phyloP scores from a whole-genome alignment of 2,113 vertebrate genomes.

The Hystrix cristata region DNA sequence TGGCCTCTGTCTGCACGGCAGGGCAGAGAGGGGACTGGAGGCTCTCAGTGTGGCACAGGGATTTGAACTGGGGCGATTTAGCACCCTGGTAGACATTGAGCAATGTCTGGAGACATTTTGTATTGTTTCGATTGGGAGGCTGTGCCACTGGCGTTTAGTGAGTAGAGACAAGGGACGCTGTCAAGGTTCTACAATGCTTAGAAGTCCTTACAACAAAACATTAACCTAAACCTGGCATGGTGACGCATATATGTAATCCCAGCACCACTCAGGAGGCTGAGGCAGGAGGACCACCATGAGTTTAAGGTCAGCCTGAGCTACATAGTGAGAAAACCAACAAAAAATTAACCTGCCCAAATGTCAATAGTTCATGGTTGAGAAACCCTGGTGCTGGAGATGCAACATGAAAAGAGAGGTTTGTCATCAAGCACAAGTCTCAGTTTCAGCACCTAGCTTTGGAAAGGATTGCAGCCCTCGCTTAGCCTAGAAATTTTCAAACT shows the following conservation, averaged over 20 bases:
- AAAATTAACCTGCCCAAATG: background rate
- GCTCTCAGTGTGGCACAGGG: background rate
- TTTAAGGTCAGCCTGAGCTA: background rate
- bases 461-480: background rate
- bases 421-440: background rate
- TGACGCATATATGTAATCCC: background rate
- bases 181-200: background rate
- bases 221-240: background rate
- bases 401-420: background rate
- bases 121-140: background rate
- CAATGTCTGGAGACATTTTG: background rate
- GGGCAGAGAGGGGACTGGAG: background rate
- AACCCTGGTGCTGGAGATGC: background rate
- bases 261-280: background rate
- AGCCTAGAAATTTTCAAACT: background rate
- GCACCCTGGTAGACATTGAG: background rate
- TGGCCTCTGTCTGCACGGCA: constrained; percentile 39
- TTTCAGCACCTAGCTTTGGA: background rate
- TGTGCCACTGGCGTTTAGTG: background rate
- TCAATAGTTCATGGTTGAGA: background rate
- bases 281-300: background rate
- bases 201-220: background rate
- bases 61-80: background rate
- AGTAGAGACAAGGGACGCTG: background rate
- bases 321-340: background rate